Evolutionary conservation across 2,888 invertebrate species (phyloP), one percentile per base, ranked within the genome.

Genomic region (Nymphalis c-album): DNA sequence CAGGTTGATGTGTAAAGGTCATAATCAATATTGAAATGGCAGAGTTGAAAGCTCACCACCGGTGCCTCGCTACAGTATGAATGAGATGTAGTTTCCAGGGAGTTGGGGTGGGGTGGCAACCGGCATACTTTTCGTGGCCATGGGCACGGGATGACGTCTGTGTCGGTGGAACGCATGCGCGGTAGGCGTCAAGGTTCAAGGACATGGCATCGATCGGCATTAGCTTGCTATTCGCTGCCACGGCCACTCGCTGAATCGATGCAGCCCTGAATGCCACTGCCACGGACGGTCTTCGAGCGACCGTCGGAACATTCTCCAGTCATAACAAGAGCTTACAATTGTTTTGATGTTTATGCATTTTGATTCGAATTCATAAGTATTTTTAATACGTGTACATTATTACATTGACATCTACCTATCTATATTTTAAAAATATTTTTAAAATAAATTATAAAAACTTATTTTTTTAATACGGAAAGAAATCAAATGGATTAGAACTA

Each of bases 101-200:
- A 58, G 59, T 63, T 62, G 18, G 66, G 83, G 80, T 75, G 72
- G 65, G 74, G 75, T 64, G 78, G 77, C 70, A 68, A 60, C 71
- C 69, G 77, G 78, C 84, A 83, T 84, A 84, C 81, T 86, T 82
- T 79, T 84, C 83, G 85, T 84, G 89, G 87, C 87, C 90, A 88
- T 85, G 91, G 90, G 80, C 89, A 84, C 84, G 80, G 77, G 70
- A 82, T 91, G 91, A 91, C 91, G 88, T 90, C 80, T 76, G 86
- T 81, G 82, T 83, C 81, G 81, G 73, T 75, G 74, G 78, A 83
- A 85, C 89, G 81, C 87, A 85, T 89, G 90, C 85, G 80, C 73
- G 82, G 71, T 71, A 64, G 68, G 69, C 72, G 76, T 71, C 73
- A 80, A 77, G 84, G 91, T 90, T 92, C 91, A 92, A 90, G 91